Evolutionary conservation across 2,113 vertebrate genomes (phyloP), one percentile per base, ranked within the genome.

Genomic region (Nyctereutes procyonoides): DNA sequence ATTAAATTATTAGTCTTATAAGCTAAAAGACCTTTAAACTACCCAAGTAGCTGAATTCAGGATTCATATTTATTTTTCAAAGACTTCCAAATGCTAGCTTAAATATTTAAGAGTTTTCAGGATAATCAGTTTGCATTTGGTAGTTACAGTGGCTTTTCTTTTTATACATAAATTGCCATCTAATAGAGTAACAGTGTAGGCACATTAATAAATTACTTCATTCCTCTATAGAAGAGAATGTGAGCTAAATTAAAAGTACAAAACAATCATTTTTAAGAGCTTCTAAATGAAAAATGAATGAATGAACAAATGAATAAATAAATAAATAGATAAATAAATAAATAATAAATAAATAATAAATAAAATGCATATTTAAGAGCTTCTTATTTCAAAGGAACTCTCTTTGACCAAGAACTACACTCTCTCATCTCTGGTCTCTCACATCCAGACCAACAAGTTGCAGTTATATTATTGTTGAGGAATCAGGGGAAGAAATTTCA

Each of bases 21-120:
- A 88, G 11, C 8, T 65, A 30, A 69, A 82, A 88, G 32, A 96
- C 1, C 1, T 77, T 85, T 71, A 63, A 71, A 43, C 32, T 65
- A 58, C 28, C 26, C 32, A 90, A 35, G 32, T 65, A 76, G 0
- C 51, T 94, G 16, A 90, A 58, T 80, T 43, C 16, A 67, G 20
- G 88, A 55, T 69, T 93, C 20, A 85, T 88, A 30, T 92, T 90
- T 93, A 90, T 89, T 91, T 74, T 96, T 93, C 14, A 86, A 93
- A 56, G 35, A n/a, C 69, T n/a, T 87, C 0, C 17, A 91, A 83
- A 67, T 86, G 5, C 28, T 67, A 85, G 0, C 53, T 91, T 93
- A 11, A 62, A 8, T 7, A 60, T 82, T 71, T 80, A 79, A 32
- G 86, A 69, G 1, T 82, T 73, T 69, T 8, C 12, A 80, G 53